A percentile compares a stretch with the other conserved stretches of the same genome.
Conservation (phyloP, 2,113 vertebrate genomes). For the Brachionichthys hirsutus region DNA sequence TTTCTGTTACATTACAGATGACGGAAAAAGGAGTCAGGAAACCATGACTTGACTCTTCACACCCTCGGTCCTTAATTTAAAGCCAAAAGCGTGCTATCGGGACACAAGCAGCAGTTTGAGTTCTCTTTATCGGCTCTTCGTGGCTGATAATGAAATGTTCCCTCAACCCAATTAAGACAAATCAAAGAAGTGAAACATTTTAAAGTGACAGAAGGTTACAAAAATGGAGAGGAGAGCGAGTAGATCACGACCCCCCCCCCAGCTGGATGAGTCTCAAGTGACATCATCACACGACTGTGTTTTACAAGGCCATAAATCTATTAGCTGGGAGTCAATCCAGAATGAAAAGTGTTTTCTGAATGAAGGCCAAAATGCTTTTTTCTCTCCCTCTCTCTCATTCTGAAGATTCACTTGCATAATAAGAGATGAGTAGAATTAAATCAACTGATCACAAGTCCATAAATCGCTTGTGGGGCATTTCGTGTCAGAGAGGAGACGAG, state of each 20-base stretch:
- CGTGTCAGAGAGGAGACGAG: slow-evolving; percentile 62
- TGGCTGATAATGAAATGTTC: slow-evolving; percentile 8
- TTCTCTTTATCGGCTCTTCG: slow-evolving; percentile 10
- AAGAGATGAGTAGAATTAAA: slow-evolving; percentile 35
- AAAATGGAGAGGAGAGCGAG: not conserved
- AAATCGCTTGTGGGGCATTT: slow-evolving; percentile 40
- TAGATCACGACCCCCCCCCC: too few relatives aligned
- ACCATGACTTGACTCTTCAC: slow-evolving; percentile 23
- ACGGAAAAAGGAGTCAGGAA: slow-evolving; percentile 15
- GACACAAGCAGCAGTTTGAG: slow-evolving; percentile 11
- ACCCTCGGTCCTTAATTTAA: slow-evolving; percentile 4
- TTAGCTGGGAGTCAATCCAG: slow-evolving; percentile 35
- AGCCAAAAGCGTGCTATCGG: slow-evolving; percentile 11
- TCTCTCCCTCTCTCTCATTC: slow-evolving; percentile 23
- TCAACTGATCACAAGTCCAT: slow-evolving; percentile 21
- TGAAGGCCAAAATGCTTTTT: slow-evolving; percentile 35
- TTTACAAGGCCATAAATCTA: slow-evolving; percentile 47
- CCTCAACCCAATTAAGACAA: slow-evolving; percentile 17
- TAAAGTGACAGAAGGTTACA: slow-evolving; percentile 17
- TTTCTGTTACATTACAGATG: slow-evolving; percentile 39
- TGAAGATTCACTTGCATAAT: slow-evolving; percentile 65
- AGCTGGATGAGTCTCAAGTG: slow-evolving; percentile 12
- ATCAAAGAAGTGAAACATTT: slow-evolving; percentile 7
- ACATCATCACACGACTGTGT: slow-evolving; percentile 22
- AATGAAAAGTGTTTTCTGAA: slow-evolving; percentile 40